Evolutionary conservation across 2,113 vertebrate genomes (phyloP).

Genomic region (Chlorodrepanis virens): DNA sequence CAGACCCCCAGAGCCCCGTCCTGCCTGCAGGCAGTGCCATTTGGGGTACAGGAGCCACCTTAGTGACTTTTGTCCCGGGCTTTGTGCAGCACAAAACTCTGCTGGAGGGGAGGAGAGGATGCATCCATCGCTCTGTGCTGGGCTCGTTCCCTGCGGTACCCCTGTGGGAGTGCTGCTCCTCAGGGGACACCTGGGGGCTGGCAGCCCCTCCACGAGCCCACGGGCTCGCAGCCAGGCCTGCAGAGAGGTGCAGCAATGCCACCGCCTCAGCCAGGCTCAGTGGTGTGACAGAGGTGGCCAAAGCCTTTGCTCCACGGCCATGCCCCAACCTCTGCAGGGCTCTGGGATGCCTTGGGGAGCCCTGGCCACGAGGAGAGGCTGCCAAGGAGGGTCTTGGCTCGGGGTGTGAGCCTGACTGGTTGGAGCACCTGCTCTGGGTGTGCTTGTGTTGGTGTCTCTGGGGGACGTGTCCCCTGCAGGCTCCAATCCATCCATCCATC

Average conservation of each 20-base stretch:
- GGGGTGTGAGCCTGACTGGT: neutral
- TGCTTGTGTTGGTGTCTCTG: neutral
- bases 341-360: neutral
- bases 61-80: neutral
- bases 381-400: neutral
- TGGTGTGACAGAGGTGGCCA: rapidly evolving
- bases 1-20: neutral
- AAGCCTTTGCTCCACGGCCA: neutral
- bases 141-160: rapidly evolving
- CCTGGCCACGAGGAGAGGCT: neutral
- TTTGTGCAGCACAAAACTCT: neutral
- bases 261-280: neutral
- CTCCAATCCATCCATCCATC: neutral
- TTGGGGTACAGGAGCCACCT: rapidly evolving
- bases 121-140: neutral
- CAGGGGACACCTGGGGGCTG: neutral
- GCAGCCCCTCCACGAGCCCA: neutral
- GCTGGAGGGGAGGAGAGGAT: neutral
- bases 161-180: neutral
- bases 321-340: rapidly evolving
- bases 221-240: neutral
- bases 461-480: slow-evolving; percentile 3
- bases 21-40: neutral
- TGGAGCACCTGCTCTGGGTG: neutral
- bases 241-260: neutral